Evolutionary conservation across 2,113 vertebrate species (phyloP), one percentile per base, ranked within the genome.

Genomic region (Perca schrenkii): DNA sequence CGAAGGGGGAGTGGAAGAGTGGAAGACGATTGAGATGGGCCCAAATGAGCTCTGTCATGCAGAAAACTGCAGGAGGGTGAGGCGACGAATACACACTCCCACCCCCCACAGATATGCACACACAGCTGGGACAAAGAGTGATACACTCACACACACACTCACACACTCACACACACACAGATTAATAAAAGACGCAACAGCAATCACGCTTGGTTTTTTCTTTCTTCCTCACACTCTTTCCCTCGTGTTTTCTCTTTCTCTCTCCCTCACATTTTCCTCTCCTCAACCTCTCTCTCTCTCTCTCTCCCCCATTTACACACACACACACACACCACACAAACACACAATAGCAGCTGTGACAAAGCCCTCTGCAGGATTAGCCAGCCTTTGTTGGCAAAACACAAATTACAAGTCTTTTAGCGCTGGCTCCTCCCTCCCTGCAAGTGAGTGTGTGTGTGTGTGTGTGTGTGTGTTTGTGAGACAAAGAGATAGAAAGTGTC

Each of bases 391-490:
- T 93, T 93, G 92, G 90, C 93, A 93, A 88, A 93, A 93, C 90
- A 94, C 87, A 93, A 93, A 94, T 91, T 92, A 94, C 90, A 88
- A 92, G 88, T 90, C 88, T 92, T 90, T 91, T 89, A 89, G 82
- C 21, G 12, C 65, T 36, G 78, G 78, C 90, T 88, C 88, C 88
- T 68, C 84, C 88, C 80, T 77, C 79, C 47, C 77, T 82, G 62
- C 65, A 56, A 60, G 79, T 47, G 61, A 34, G 62, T 67, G 75
- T 19, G 72, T 73, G 66, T 74, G 79, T 79, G 31, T 74, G 77
- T 76, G 75, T 61, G 50, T 28, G 8, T 77, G 64, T 61, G 76
- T 14, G 62, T 65, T 54, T 49, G 52, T 17, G 17, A 52, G n/a
- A 46, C 40, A 43, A 43, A 43, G 16, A 34, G 46, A 77, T 8